A percentile compares a stretch with the other conserved stretches of the same genome.
Conservation (phyloP, 2,113 vertebrate species). For the Monarcha castaneiventris region DNA sequence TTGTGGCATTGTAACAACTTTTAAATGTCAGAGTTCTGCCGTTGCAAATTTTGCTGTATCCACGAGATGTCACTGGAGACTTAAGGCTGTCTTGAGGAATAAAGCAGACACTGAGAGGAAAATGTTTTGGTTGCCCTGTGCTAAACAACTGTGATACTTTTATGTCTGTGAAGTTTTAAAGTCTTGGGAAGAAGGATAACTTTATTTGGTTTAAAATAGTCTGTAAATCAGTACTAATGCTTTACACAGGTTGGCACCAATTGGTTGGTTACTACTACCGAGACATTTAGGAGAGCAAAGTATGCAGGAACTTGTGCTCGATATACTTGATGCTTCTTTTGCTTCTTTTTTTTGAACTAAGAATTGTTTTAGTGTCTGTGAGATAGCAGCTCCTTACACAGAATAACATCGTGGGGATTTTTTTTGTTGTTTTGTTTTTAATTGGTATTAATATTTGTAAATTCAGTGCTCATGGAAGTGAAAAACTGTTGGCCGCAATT, state of each 20-base stretch:
- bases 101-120: background rate
- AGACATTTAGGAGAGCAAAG: background rate
- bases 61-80: slow-evolving; percentile 54
- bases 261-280: background rate
- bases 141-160: background rate
- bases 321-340: background rate
- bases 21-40: background rate
- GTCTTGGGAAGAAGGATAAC: background rate
- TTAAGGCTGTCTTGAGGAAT: background rate
- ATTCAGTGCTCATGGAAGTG: background rate
- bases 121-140: background rate
- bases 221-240: background rate
- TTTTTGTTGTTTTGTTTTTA: background rate
- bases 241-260: background rate
- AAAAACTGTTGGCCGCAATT: background rate
- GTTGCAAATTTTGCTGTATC: background rate
- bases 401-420: background rate
- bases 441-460: background rate
- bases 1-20: background rate
- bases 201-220: background rate
- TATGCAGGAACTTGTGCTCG: background rate
- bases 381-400: background rate
- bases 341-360: background rate
- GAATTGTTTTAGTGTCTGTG: background rate
- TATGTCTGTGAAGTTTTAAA: background rate